Base-by-base conservation (phyloP, 2,113 vertebrate species). In the Paradoxurus hermaphroditus region DNA sequence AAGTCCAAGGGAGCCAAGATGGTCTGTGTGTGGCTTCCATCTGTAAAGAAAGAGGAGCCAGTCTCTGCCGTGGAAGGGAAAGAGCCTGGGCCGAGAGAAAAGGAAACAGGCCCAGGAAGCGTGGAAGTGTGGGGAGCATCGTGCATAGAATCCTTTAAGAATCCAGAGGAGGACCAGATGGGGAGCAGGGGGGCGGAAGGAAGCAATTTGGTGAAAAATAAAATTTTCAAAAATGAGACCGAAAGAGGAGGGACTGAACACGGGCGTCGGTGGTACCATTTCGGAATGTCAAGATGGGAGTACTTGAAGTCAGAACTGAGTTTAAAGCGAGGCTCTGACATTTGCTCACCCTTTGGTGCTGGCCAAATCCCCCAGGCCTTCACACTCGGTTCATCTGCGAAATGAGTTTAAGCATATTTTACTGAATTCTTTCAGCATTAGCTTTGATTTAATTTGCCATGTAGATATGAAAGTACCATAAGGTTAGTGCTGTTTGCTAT, bases 401-500 rank as follows among this genome's bases (percentile, higher is more conserved):
- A 91, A 91, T 83, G 44, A 36, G 39, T 85, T 95, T 78, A 46
- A 87, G 70, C 85, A 77, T 82, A 68, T 44, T 94, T 87, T 19
- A 14, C 79, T 49, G 41, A 81, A 72, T 75, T 46, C 89, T 68
- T 53, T 62, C n/a, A 84, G 31, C 65, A 72, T 94, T 91, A 44
- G 46, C 11, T 90, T 82, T 44, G 14, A 62, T 75, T 84, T 44
- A 49, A 34, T 72, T 89, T 86, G 36, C 14, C 25, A 0, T 89
- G 44, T 73, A 3, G 70, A 41, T 82, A 65, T 15, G 46, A 93
- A 46, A 75, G 34, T 67, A 77, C 13, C 34, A 0, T 67, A 27
- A 67, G 25, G 16, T 7, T 81, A 51, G 9, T 41, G 29, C 62
- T 65, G n/a, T 81, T 44, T 91, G 90, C 4, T 90, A 53, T 73